phyloP scores from a whole-genome alignment of 2,113 vertebrate species.

The Balaeniceps rex region DNA sequence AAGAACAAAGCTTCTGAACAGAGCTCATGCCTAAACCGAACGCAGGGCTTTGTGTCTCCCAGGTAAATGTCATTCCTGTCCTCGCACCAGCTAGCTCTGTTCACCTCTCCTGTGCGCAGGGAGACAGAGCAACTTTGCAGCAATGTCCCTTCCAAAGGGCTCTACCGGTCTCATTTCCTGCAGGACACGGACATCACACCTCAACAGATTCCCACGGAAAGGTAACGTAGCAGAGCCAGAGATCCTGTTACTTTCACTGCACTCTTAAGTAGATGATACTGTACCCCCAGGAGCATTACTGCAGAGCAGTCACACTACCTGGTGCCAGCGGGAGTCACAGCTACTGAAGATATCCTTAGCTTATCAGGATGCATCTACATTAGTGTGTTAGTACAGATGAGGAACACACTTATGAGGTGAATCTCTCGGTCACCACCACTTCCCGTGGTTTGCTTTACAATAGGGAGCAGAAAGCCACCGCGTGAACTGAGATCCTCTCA shows the following conservation, averaged over 20 bases:
- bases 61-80: background rate
- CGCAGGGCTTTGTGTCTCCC: background rate
- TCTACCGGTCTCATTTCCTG: background rate
- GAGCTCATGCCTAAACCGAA: background rate
- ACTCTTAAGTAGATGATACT: fast-evolving
- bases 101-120: background rate
- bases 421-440: background rate
- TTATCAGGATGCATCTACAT: background rate
- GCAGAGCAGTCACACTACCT: background rate
- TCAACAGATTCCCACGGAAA: background rate
- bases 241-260: background rate
- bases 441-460: background rate
- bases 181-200: background rate
- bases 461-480: background rate
- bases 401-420: background rate
- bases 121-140: background rate
- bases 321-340: background rate
- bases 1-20: background rate
- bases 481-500: background rate
- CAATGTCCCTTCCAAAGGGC: background rate
- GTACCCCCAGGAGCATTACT: background rate
- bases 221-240: background rate
- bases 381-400: fast-evolving
- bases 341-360: background rate
- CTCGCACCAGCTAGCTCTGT: background rate